Base-by-base conservation (phyloP, 2,888 invertebrate genomes). In the Cremastobaeus sp. region DNA sequence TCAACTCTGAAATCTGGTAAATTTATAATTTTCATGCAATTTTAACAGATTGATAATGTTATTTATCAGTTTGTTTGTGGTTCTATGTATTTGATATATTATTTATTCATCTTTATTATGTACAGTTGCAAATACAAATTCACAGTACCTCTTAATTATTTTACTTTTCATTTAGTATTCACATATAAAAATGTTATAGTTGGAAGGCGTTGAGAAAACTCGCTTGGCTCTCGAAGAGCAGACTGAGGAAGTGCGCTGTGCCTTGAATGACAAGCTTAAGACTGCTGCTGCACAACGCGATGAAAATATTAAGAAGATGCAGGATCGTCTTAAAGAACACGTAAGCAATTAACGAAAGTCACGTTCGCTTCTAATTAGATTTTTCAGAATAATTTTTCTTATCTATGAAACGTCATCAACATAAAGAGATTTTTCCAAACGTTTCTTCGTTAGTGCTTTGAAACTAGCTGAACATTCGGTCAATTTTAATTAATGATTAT, bases 241-340 rank as follows among this genome's bases (percentile, higher is more conserved):
- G 89, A 95, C 95, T 72, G 93, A 93, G 77, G 94, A 95, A 86
- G 94, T 96, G 74, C 93, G 95, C 88, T 91, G 92, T 85, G 95
- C 95, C 77, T 94, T 97, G 79, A 94, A 95, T 84, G 95, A 95
- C 86, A 96, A 95, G 89, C 89, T 97, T 89, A 94, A 93, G 89
- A 93, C 93, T 77, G 97, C 96, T 77, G 92, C 95, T 66, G 93
- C 93, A 83, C 95, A 96, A 88, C 93, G 97, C 77, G 96, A 96
- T 87, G 95, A 95, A 86, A 95, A 96, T 87, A 93, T 96, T 81
- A 95, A 95, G 89, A 95, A 94, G 89, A 95, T 96, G 93, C 89
- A 96, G 81, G 95, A 96, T 81, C 93, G 96, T 80, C 93, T 97
- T 73, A 95, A 95, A 88, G 96, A 96, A 88, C 97, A 97, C 89